Conservation (phyloP, 2,797 vertebrate species). For the Artibeus lituratus region DNA sequence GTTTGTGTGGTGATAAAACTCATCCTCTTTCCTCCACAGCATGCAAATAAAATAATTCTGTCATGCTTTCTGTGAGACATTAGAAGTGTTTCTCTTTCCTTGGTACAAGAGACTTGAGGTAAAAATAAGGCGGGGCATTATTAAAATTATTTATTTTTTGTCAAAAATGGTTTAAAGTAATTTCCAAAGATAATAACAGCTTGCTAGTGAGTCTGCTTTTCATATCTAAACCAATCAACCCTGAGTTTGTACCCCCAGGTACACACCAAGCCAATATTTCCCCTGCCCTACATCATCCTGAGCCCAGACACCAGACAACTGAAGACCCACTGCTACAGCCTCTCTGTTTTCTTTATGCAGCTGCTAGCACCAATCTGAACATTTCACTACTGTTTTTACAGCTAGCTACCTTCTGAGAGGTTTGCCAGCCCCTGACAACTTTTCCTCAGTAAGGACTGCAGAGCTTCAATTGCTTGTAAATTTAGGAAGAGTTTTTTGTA, state of each 20-base stretch:
- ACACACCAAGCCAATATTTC: background rate
- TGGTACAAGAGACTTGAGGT: conserved; percentile 33
- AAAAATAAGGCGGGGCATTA: conserved; percentile 2
- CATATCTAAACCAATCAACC: background rate
- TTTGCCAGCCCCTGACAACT: background rate
- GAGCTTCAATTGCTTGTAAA: background rate
- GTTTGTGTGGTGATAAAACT: background rate
- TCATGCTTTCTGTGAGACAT: conserved; percentile 22
- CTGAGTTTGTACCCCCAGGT: background rate
- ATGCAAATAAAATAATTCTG: conserved; percentile 43
- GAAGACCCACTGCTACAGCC: background rate
- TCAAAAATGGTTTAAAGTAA: conserved; percentile 30
- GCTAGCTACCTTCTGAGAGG: conserved; percentile 7
- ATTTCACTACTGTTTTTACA: background rate
- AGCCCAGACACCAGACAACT: too few relatives aligned
- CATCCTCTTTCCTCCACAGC: background rate
- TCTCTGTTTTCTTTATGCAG: conserved; percentile 5
- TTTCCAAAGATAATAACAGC: background rate
- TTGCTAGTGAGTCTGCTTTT: background rate
- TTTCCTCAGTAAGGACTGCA: conserved; percentile 23
- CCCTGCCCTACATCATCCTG: background rate
- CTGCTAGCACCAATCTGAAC: background rate
- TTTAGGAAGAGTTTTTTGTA: background rate
- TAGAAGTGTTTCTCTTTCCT: conserved; percentile 35
- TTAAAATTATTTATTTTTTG: conserved; percentile 54